Conservation (phyloP, 2,888 invertebrate species). For the Chrysolina haemoptera region DNA sequence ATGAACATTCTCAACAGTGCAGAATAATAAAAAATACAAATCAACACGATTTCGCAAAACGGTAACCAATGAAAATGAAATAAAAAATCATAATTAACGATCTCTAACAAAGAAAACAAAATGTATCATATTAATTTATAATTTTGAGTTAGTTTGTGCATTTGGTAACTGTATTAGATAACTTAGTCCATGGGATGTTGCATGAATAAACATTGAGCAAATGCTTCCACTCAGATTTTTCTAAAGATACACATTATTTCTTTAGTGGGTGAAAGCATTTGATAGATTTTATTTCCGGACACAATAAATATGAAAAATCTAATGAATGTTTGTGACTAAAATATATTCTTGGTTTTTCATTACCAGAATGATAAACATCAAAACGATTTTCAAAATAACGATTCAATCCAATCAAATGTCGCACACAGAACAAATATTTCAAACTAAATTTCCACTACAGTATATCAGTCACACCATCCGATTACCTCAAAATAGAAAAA, state of each 20-base stretch:
- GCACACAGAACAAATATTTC: constrained; percentile 4
- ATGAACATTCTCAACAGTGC: neutral
- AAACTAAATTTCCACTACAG: constrained; percentile 3
- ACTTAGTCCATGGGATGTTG: neutral
- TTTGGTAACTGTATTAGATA: neutral
- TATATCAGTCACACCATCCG: constrained; percentile 29
- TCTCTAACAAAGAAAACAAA: neutral
- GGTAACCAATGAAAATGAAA: neutral
- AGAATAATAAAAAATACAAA: neutral
- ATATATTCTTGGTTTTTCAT: neutral
- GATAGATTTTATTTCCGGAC: no score
- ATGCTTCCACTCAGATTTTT: no score
- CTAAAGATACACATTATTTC: no score
- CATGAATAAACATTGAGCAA: no score
- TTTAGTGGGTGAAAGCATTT: no score
- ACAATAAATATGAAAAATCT: no score
- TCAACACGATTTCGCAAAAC: neutral
- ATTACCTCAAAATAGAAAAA: constrained; percentile 37
- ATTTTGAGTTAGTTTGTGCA: neutral
- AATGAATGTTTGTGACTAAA: no score
- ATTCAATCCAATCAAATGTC: neutral
- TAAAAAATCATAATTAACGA: neutral
- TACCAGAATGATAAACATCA: neutral
- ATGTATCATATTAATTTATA: no score
- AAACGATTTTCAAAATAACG: neutral